Evolutionary conservation across 2,113 vertebrate genomes (phyloP), one percentile per base, ranked within the genome.

Genomic region (Ia io): DNA sequence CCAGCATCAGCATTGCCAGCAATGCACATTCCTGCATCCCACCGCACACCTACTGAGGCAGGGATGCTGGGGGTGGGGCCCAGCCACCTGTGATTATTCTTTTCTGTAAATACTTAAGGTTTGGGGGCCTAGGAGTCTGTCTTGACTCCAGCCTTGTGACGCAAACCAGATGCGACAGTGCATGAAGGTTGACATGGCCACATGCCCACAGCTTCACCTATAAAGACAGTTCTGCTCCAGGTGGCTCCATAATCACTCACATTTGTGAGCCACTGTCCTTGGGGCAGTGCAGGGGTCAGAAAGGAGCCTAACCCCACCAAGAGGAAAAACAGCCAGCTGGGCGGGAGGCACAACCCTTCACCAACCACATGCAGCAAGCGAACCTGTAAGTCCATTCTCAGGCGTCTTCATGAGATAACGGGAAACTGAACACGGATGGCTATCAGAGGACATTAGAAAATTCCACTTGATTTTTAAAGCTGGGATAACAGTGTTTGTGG

Each of bases 1-100:
- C 35, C 32, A 30, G 5, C 0, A 0, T 30, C 56, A 4, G 14
- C 3, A 0, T 1, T 0, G 1, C 30, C 56, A 23, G 23, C 74
- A 23, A 8, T 2, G 28, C 22, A 17, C 20, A 13, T 28, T 28
- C 78, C 11, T 1, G 25, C 44, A n/a, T 23, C 16, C 84, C 59
- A 25, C n/a, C 16, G 14, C 11, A 5, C 14, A 2, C 30, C 37
- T 49, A n/a, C 10, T 2, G 37, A 30, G 59, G 71, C 90, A 28
- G 30, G 11, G 30, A 17, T 3, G 37, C 82, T 23, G 35, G 47
- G 16, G 22, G 44, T 0, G 2, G 67, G 73, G 16, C 16, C 71
- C 42, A 32, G 42, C 28, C 16, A 32, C 42, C 25, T 65, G 63
- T 65, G 63, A 67, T 67, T 61, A 61, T 76, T 32, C 32, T 6